Percentiles rank a stretch among this genome's conserved stretches.
Evolutionary conservation across 2,797 vertebrate species (phyloP).

Genomic region (Lycodopsis pacificus): DNA sequence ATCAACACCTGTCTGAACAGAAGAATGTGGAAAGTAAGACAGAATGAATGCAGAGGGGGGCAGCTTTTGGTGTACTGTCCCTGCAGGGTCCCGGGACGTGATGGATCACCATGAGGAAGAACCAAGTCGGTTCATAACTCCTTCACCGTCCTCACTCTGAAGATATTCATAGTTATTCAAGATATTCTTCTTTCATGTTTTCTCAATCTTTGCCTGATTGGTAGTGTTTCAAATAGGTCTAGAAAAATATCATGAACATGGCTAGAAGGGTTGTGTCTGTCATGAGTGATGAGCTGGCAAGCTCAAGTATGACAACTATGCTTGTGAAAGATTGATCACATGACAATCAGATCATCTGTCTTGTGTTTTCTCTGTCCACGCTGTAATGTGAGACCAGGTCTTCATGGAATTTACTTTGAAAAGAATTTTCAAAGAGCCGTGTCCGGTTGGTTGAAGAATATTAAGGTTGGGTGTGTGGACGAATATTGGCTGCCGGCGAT

Average conservation of each 20-base stretch:
- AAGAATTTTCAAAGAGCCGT: neutral
- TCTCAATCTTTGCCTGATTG: neutral
- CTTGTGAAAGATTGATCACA: neutral
- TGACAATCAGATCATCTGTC: neutral
- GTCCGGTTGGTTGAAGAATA: no score
- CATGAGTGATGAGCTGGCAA: neutral
- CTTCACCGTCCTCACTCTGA: neutral
- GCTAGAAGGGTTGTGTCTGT: no score
- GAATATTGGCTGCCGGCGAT: no score
- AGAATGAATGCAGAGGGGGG: slow-evolving; percentile 30
- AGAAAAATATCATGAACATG: neutral
- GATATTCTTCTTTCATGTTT: neutral
- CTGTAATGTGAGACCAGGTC: neutral
- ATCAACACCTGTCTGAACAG: slow-evolving; percentile 79
- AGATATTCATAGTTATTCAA: neutral
- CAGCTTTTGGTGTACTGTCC: slow-evolving; percentile 65
- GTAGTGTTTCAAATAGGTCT: neutral
- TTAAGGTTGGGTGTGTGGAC: no score
- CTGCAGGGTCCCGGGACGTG: slow-evolving; percentile 60
- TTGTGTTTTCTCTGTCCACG: neutral
- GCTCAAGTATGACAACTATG: neutral
- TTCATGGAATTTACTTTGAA: neutral
- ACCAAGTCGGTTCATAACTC: slow-evolving; percentile 15
- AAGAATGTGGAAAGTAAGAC: slow-evolving; percentile 54
- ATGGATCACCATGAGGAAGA: slow-evolving; percentile 46